These are phyloP conservation scores for Dendrolimus pini DNA, from an alignment of 2,888 invertebrate species.

Conservation along the genomic window DNA sequence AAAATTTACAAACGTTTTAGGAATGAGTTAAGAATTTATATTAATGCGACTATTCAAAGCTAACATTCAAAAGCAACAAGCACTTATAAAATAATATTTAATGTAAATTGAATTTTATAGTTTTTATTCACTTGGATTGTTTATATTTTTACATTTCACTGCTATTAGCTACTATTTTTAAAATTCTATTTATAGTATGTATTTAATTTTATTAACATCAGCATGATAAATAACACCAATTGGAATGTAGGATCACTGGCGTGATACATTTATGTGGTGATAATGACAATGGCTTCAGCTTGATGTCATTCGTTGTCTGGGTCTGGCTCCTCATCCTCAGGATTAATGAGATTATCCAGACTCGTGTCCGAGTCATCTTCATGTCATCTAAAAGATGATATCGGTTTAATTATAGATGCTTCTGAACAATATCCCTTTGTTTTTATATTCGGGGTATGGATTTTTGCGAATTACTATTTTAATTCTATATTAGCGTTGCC, in stretches of 20 bases:
- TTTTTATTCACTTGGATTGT: background rate
- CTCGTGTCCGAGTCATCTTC: constrained; percentile 73
- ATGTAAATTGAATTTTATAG: background rate
- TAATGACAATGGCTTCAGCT: constrained; percentile 41
- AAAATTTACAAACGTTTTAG: background rate
- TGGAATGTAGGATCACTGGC: background rate
- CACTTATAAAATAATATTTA: background rate
- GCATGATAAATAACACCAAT: no score
- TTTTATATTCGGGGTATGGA: no score
- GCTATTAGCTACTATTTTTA: no score
- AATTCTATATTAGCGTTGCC: no score
- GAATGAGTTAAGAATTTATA: background rate
- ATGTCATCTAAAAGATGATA: constrained; percentile 56
- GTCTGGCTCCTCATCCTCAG: constrained; percentile 52
- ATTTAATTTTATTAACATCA: no score
- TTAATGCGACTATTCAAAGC: background rate
- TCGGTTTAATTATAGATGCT: no score
- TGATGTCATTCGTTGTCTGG: constrained; percentile 56
- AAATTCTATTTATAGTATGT: no score
- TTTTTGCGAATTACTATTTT: no score
- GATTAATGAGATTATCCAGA: constrained; percentile 66
- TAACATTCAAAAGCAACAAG: background rate
- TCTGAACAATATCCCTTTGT: no score
- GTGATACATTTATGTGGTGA: constrained; percentile 22
- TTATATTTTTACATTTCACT: no score